Evolutionary conservation across 1,140 invertebrate genomes (phyloP).

Genomic region (Rhagoletis pomonella): DNA sequence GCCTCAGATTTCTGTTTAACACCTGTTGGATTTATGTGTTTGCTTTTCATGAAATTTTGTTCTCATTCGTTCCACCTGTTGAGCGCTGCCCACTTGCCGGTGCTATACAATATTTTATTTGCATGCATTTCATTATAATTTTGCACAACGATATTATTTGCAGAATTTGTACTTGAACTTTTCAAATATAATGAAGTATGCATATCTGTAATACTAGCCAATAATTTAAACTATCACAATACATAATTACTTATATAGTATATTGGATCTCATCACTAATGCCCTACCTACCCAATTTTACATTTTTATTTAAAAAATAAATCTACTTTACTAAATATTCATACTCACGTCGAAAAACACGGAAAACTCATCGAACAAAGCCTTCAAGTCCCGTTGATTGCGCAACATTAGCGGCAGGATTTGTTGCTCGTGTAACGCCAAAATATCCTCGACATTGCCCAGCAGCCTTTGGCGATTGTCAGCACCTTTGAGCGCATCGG

Average conservation of each 20-base stretch:
- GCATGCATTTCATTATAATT: not conserved
- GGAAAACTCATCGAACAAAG: constrained; percentile 70
- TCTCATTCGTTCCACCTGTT: not conserved
- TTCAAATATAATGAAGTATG: too few relatives aligned
- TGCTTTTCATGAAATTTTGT: not conserved
- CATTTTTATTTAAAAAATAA: not conserved
- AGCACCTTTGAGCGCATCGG: constrained; percentile 63
- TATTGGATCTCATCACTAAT: too few relatives aligned
- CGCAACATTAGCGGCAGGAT: constrained; percentile 70
- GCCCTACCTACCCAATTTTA: not conserved
- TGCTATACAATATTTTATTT: not conserved
- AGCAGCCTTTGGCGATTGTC: constrained; percentile 62
- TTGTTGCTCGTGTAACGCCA: constrained; percentile 67
- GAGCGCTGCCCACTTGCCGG: not conserved
- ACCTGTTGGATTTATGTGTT: not conserved
- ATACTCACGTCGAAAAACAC: constrained; percentile 68
- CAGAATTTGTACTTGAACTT: too few relatives aligned
- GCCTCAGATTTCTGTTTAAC: not conserved
- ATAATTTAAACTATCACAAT: too few relatives aligned
- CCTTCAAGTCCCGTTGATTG: constrained; percentile 70
- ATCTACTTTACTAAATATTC: not conserved
- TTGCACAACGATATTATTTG: too few relatives aligned
- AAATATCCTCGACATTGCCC: constrained; percentile 66
- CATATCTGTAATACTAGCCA: too few relatives aligned
- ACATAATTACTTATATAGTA: too few relatives aligned